Base-by-base conservation (phyloP, 2,888 invertebrate genomes). In the Plutella xylostella region DNA sequence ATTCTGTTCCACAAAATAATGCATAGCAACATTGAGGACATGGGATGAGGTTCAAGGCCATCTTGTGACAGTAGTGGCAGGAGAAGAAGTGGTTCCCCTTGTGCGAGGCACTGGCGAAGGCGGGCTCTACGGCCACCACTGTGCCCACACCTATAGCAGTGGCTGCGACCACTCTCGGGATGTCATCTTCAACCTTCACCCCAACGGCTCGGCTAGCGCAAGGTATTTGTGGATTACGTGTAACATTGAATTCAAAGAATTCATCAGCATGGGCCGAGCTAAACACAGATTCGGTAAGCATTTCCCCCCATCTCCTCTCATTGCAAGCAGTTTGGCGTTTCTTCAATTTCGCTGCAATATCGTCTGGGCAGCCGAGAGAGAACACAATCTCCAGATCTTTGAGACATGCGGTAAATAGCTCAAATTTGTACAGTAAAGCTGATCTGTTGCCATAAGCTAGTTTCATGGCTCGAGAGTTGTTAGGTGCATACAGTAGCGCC, bases 391-490 rank as follows among this genome's bases (percentile, higher is more conserved):
- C 46, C 14, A 54, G 50, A 33, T 56, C 56, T 1, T 49, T 49
- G 1, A 53, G 38, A 37, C 51, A 48, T 11, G 51, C 55, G 6
- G 35, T n/a, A 33, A 30, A 51, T 22, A 42, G 22, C 9, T 48
- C 33, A 1, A 50, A 33, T 9, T 46, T 35, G 18, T 49, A 46
- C 0, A 54, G 21, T 3, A 55, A 41, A 3, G 55, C 56, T 0
- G 56, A 54, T 28, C 55, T 42, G 42, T 55, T 55, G 18, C 55
- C 45, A 17, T 49, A 55, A 4, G 52, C 56, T 18, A 51, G 39
- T 12, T 46, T 45, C 38, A 55, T 21, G 15, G 51, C 50, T n/a
- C 42, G 33, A 3, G 56, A 55, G 6, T 46, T 47, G n/a, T 39
- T 40, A 2, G 55, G 53, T 6, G 56, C 56, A 37, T 28, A 48